Base-by-base conservation (phyloP, 2,113 vertebrate genomes). In the Phylloscopus trochilus region DNA sequence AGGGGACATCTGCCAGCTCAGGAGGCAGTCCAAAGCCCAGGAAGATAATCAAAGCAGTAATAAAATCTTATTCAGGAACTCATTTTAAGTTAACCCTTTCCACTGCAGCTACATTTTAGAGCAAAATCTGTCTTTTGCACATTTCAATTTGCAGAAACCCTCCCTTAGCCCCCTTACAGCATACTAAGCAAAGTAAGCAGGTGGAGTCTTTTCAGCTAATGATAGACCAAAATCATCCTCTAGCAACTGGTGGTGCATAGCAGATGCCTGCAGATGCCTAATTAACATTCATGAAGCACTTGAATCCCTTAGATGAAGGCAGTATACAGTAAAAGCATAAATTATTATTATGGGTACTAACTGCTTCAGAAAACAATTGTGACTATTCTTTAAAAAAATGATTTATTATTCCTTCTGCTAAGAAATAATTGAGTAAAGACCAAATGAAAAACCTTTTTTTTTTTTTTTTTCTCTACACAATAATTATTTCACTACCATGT, bases 221-320 rank as follows among this genome's bases (percentile, higher is more conserved):
- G 81, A 87, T 49, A 96, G 67, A 80, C 37, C 52, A 83, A 95
- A 93, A 93, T 77, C 41, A 86, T 85, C 79, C 78, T 90, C 68
- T 72, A 78, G 85, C 88, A 93, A 94, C 88, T 87, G 46, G 87
- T 95, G 76, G 47, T 86, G 68, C 83, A 56, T 86, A 83, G 69
- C 68, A 81, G 85, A 90, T 81, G 83, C 47, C 73, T 90, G 83
- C 89, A 97, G 88, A 96, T 95, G 93, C 76, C 56, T 96, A 94
- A 95, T 92, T 93, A 95, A 75, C 68, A 84, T 96, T 95, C 93
- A 89, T 90, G 74, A 93, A 90, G 64, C 43, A 63, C 56, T 91
- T 67, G 63, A 94, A 92, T 84, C 56, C 41, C 37, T 90, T 68
- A 81, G 68, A 96, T 56, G 52, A 90, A 94, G 47, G 67, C 88